A percentile compares a stretch with the other conserved stretches of the same genome.
phyloP scores from a whole-genome alignment of 23 tunicate species.

The Styela clava region DNA sequence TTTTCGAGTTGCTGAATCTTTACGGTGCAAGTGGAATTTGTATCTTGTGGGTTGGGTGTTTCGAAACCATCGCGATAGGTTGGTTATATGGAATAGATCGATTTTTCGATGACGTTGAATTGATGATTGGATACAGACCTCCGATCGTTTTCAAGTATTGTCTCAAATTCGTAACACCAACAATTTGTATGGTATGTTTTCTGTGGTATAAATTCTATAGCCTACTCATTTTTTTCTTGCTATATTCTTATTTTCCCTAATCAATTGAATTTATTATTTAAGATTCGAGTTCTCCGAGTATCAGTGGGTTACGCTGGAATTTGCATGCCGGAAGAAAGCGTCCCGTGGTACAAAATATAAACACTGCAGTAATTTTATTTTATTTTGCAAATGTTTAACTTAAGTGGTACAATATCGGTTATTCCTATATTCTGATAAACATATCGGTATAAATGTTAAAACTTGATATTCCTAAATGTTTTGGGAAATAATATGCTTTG shows the following conservation, averaged over 20 bases:
- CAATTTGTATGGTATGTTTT: not conserved
- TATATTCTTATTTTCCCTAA: too few relatives aligned
- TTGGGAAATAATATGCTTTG: too few relatives aligned
- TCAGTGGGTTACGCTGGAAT: not conserved
- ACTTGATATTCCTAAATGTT: not conserved
- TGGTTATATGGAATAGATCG: constrained; percentile 90
- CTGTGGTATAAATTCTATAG: not conserved
- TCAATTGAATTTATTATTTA: not conserved
- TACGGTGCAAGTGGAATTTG: constrained; percentile 90
- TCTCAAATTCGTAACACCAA: constrained; percentile 61
- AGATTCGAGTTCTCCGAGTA: not conserved
- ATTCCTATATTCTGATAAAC: too few relatives aligned
- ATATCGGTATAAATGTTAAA: not conserved
- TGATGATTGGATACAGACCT: constrained; percentile 88
- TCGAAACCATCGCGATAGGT: constrained; percentile 72
- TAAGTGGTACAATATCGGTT: too few relatives aligned
- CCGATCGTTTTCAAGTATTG: constrained; percentile 60
- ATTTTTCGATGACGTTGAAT: constrained; percentile 58
- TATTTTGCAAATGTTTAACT: not conserved
- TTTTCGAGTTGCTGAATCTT: constrained; percentile 76
- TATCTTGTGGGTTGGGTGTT: constrained; percentile 60
- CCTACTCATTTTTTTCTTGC: not conserved
- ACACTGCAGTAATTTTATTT: not conserved
- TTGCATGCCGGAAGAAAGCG: not conserved
- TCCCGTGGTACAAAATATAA: not conserved